Percentiles rank a stretch among this genome's conserved stretches.
phyloP scores from a whole-genome alignment of 2,113 vertebrate genomes.

The Mola mola region DNA sequence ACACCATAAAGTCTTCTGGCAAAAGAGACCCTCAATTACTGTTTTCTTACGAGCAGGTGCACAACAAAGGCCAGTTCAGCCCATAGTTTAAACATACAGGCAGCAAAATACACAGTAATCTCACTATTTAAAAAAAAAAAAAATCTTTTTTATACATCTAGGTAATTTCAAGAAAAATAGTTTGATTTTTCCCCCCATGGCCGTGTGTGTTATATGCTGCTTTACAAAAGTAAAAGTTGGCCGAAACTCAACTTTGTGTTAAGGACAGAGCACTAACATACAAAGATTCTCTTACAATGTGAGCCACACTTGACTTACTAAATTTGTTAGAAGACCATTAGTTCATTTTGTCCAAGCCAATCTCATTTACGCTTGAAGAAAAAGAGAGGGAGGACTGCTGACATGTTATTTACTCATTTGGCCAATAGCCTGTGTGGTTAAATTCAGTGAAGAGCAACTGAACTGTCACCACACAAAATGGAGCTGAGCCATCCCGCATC shows the following conservation, averaged over 20 bases:
- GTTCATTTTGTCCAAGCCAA: constrained; percentile 19
- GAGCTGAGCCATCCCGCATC: neutral
- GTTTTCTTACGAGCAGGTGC: no score
- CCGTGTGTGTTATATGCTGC: no score
- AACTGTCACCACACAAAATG: constrained; percentile 27
- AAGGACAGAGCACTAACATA: constrained; percentile 6
- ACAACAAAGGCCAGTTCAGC: no score
- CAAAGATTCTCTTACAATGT: constrained; percentile 18
- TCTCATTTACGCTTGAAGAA: constrained; percentile 2
- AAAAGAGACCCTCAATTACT: no score
- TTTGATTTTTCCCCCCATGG: no score
- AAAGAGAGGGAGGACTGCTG: constrained; percentile 47
- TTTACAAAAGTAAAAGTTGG: no score
- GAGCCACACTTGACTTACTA: constrained; percentile 27
- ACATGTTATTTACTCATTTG: constrained; percentile 40
- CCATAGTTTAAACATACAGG: no score
- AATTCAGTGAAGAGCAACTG: constrained; percentile 16
- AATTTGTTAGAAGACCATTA: constrained; percentile 9
- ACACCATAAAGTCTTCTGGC: no score
- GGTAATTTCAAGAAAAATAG: no score
- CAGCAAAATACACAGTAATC: no score
- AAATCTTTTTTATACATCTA: no score
- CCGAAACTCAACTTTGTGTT: neutral
- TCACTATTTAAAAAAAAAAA: no score
- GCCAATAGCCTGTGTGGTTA: constrained; percentile 16